These are phyloP conservation scores for Gobius niger DNA, from an alignment of 2,113 vertebrate species.

Conservation along the genomic window DNA sequence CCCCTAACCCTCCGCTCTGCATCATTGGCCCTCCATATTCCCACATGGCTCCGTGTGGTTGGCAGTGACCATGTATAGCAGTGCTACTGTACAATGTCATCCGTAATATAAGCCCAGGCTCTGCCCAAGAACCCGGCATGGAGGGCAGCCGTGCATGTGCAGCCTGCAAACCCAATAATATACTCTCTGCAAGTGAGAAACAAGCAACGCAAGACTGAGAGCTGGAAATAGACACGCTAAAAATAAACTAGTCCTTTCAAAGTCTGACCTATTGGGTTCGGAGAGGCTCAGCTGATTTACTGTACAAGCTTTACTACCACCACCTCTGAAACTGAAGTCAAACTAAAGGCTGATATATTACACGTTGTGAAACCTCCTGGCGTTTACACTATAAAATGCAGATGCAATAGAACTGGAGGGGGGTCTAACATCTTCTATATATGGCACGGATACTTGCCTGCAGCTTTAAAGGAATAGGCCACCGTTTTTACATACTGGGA, in stretches of 20 bases:
- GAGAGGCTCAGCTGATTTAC: slow-evolving; percentile 13
- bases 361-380: too few relatives aligned
- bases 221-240: slow-evolving; percentile 37
- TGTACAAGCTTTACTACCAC: slow-evolving; percentile 28
- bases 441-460: too few relatives aligned
- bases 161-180: slow-evolving; percentile 4
- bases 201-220: slow-evolving; percentile 29
- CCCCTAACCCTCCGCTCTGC: slow-evolving; percentile 15
- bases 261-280: slow-evolving; percentile 54
- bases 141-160: slow-evolving; percentile 10
- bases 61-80: slow-evolving; percentile 46
- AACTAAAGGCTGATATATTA: too few relatives aligned
- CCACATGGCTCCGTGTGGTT: slow-evolving; percentile 26
- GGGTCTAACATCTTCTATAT: too few relatives aligned
- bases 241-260: slow-evolving; percentile 63
- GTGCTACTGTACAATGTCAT: slow-evolving; percentile 50
- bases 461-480: too few relatives aligned
- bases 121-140: slow-evolving; percentile 7
- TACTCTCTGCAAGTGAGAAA: neutral
- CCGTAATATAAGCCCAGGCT: slow-evolving; percentile 37
- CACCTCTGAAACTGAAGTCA: too few relatives aligned
- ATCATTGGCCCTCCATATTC: slow-evolving; percentile 15
- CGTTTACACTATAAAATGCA: too few relatives aligned
- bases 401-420: too few relatives aligned
- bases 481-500: too few relatives aligned